Percentiles rank a stretch among this genome's conserved stretches.
phyloP scores from a whole-genome alignment of 2,888 invertebrate genomes.

The Merodon equestris region DNA sequence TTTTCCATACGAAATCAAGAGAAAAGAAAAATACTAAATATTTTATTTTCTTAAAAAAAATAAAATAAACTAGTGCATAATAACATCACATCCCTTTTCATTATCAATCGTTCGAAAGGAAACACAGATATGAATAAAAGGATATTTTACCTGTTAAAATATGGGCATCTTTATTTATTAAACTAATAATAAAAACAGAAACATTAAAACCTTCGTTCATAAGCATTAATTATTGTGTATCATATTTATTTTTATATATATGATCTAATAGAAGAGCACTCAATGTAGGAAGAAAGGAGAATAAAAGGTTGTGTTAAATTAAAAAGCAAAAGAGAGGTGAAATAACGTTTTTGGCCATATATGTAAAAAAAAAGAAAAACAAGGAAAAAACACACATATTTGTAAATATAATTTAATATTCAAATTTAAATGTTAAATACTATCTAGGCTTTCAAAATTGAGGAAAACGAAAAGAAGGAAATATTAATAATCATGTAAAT shows the following conservation, averaged over 20 bases:
- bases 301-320: constrained; percentile 65
- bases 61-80: constrained; percentile 36
- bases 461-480: constrained; percentile 10
- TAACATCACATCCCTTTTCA: constrained; percentile 54
- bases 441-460: constrained; percentile 60
- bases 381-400: constrained; percentile 27
- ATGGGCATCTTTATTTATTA: constrained; percentile 49
- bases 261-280: constrained; percentile 49
- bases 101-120: constrained; percentile 10
- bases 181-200: constrained; percentile 10
- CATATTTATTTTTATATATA: constrained; percentile 48
- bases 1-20: constrained; percentile 50
- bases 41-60: too few species aligned
- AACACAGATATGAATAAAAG: background rate
- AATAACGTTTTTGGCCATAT: constrained; percentile 57
- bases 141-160: constrained; percentile 26
- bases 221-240: constrained; percentile 40
- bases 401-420: constrained; percentile 65
- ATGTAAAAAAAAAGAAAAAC: constrained; percentile 36
- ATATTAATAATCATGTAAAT: constrained; percentile 37
- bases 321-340: constrained; percentile 14
- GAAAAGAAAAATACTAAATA: too few species aligned
- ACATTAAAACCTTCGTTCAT: constrained; percentile 43
- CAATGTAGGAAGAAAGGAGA: constrained; percentile 54
- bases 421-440: constrained; percentile 53